Evolutionary conservation across 1,140 invertebrate species (phyloP), one percentile per base, ranked within the genome.

Genomic region (Drosophila nigrodunni): DNA sequence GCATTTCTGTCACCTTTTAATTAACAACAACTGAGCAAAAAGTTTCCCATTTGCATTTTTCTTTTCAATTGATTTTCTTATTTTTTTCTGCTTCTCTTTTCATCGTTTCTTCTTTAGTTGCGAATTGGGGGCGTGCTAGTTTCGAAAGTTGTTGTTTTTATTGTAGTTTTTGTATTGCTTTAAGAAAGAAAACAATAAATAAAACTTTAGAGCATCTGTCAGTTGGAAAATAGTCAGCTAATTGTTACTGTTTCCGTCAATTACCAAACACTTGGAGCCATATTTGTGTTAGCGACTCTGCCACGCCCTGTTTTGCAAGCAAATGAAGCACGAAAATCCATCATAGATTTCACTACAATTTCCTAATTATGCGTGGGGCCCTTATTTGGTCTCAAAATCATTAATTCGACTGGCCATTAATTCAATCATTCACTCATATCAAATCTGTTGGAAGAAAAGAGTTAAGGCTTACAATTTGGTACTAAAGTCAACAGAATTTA

Each of bases 161-260:
- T 30, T 30, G 25, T 30, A 5, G 3, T 30, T 30, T 30, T 30
- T 30, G 25, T 30, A 65, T 68, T 67, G 41, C 41, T 34, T 39
- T 25, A 8, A 39, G 3, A 30, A 39, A 34, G 43, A 15, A 62
- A 52, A 21, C 35, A 61, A 57, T 69, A 81, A 59, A 54, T 39
- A 13, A 52, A 39, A 70, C 52, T 50, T 8, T 50, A 57, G 7
- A 8, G 50, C 37, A 64, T 37, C 41, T 64, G 46, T n/a, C 60
- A 49, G 21, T 54, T 57, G 8, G 8, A 41, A 43, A 65, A 8
- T 11, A 54, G 50, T 69, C 70, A 54, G 67, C 68, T 89, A 89
- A 89, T 85, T 85, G 78, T 80, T 78, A 78, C 73, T 80, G 71
- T 74, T 89, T 88, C 85, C 85, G 85, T 75, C 65, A 88, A 89